These are phyloP conservation scores for Drosophila tanythrix DNA, from an alignment of 2,888 invertebrate species.

Conservation along the genomic window DNA sequence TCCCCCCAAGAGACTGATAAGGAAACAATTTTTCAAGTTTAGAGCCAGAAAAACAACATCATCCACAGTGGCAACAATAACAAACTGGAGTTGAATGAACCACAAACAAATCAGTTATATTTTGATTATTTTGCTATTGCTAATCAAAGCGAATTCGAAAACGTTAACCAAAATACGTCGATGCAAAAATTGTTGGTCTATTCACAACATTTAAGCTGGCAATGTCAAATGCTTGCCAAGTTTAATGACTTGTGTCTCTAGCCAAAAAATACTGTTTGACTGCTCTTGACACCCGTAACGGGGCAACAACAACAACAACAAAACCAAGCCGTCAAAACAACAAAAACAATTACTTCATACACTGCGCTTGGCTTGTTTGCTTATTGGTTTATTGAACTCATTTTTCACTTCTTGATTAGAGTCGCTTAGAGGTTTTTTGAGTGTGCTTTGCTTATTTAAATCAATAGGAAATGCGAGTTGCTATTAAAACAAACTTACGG, in stretches of 20 bases:
- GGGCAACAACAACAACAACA: neutral
- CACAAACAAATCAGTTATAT: constrained; percentile 6
- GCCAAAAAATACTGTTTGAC: constrained; percentile 56
- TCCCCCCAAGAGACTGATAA: constrained; percentile 48
- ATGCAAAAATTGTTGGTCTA: constrained; percentile 25
- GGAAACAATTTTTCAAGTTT: constrained; percentile 41
- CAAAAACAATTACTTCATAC: constrained; percentile 42
- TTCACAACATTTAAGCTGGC: constrained; percentile 57
- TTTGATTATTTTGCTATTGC: constrained; percentile 36
- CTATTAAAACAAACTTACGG: constrained; percentile 16
- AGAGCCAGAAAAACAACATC: constrained; percentile 31
- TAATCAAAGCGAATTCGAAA: constrained; percentile 39
- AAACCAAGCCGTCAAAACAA: constrained; percentile 1
- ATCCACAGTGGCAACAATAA: neutral
- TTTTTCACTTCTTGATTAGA: constrained; percentile 69
- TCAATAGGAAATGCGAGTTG: constrained; percentile 50
- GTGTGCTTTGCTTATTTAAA: constrained; percentile 42
- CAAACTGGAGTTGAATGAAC: constrained; percentile 67
- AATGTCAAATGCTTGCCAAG: constrained; percentile 75
- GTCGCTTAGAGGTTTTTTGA: constrained; percentile 49
- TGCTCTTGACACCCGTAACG: constrained; percentile 73
- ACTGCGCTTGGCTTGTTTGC: constrained; percentile 56
- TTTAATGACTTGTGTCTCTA: constrained; percentile 63
- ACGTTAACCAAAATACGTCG: constrained; percentile 38
- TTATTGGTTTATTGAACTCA: constrained; percentile 71